Evolutionary conservation across 2,113 vertebrate species (phyloP), one percentile per base, ranked within the genome.

Genomic region (Acrocephalus arundinaceus): DNA sequence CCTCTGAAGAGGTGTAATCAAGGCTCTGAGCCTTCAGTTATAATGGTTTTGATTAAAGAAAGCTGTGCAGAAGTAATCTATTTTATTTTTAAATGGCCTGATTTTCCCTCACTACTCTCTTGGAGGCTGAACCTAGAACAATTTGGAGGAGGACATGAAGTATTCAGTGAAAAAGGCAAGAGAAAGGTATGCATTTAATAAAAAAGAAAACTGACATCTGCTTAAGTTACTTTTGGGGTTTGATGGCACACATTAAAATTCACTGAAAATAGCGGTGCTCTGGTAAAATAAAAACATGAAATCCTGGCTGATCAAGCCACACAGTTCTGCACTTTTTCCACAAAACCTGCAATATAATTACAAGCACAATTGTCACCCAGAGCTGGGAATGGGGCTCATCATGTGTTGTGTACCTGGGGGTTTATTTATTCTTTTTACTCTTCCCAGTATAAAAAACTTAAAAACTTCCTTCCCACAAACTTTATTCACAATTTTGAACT

Each of bases 1-100:
- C 95, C 59, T 83, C 95, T 83, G 92, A 96, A 95, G 95, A 97
- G 92, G 85, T 37, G 54, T 63, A 94, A 97, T 97, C 97, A 97
- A 94, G 96, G 67, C 88, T 89, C 93, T 43, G 61, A 94, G 93
- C 82, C 86, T 82, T 94, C 89, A 88, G 90, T 52, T 45, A 65
- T 65, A 75, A 93, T 66, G 89, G 89, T 87, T 96, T 87, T 97
- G 96, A 96, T 97, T 96, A 96, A 96, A 97, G 97, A 95, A 95
- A 93, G 92, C 94, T 93, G 71, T 88, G 94, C 85, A 85, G 70
- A 90, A 93, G 73, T 92, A 89, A 90, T 91, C 72, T 67, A 70
- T 82, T 79, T 92, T 95, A 82, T 97, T 92, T 95, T 90, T 86
- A 91, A 96, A 96, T 55, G 70, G 72, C 68, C 63, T 79, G 80